These are phyloP conservation scores for Hippopotamus amphibius DNA, from an alignment of 2,113 vertebrate genomes.

Conservation along the genomic window DNA sequence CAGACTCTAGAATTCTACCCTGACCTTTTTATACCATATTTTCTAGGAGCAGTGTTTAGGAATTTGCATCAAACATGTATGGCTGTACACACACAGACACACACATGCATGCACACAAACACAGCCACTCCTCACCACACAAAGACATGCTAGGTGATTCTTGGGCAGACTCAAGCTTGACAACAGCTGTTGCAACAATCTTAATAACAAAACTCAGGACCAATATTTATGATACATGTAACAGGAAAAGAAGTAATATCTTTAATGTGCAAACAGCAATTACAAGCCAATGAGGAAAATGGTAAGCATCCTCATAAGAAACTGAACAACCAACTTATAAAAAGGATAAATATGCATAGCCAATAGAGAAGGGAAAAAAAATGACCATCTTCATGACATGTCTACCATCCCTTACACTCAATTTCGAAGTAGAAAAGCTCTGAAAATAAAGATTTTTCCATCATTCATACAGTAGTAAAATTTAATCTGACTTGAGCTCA, in stretches of 20 bases:
- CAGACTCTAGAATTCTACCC: not conserved
- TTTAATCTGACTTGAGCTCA: not conserved
- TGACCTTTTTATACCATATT: not conserved
- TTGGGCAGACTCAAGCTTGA: not conserved
- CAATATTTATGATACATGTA: not conserved
- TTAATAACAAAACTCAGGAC: not conserved
- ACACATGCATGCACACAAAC: not conserved
- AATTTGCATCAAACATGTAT: not conserved
- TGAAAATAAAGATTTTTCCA: conserved; percentile 9
- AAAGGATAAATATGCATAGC: not conserved
- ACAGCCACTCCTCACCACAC: not conserved
- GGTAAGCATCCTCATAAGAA: not conserved
- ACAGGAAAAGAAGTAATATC: not conserved
- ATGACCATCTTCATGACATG: not conserved
- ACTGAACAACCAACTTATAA: not conserved
- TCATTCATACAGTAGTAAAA: not conserved
- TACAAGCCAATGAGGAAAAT: not conserved
- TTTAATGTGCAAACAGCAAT: not conserved
- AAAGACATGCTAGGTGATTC: not conserved
- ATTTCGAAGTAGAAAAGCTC: conserved; percentile 1
- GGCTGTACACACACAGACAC: not conserved
- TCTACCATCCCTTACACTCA: not conserved
- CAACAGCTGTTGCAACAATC: not conserved
- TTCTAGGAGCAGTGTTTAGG: not conserved
- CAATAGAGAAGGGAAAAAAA: not conserved